phyloP scores from a whole-genome alignment of 2,888 invertebrate genomes.

The Diplolepis rosae region DNA sequence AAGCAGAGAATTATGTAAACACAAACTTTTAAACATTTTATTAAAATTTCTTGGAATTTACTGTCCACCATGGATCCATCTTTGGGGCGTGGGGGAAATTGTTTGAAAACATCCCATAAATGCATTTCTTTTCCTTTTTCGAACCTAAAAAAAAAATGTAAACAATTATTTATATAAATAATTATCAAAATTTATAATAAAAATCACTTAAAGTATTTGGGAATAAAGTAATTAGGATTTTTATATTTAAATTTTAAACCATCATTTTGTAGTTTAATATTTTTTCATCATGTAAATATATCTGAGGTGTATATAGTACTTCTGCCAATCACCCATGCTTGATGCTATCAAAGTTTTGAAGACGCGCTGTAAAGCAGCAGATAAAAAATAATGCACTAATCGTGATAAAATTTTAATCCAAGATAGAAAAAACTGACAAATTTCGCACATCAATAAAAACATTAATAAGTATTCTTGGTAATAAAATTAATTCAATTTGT shows the following conservation, averaged over 20 bases:
- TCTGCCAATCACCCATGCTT: too few species aligned
- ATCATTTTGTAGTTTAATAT: too few species aligned
- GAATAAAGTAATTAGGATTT: too few species aligned
- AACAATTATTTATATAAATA: neutral
- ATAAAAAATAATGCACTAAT: neutral
- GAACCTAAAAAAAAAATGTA: constrained; percentile 43
- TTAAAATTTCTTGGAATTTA: constrained; percentile 78
- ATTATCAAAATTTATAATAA: neutral
- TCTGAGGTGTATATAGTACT: too few species aligned
- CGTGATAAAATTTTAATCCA: neutral
- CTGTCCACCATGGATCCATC: constrained; percentile 81
- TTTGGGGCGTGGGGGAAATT: constrained; percentile 80
- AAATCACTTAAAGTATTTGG: too few species aligned
- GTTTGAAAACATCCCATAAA: constrained; percentile 88
- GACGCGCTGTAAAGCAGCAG: too few species aligned
- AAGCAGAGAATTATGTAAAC: constrained; percentile 82
- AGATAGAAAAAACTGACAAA: neutral
- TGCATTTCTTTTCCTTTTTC: constrained; percentile 75
- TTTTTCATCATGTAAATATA: too few species aligned
- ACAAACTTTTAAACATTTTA: constrained; percentile 80
- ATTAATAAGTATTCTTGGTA: too few species aligned
- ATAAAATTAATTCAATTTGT: too few species aligned
- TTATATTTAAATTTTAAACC: too few species aligned
- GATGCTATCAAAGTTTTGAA: too few species aligned
- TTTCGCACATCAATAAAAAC: neutral